These are phyloP conservation scores for Liasis olivaceus DNA, from an alignment of 2,797 vertebrate species.

Conservation along the genomic window DNA sequence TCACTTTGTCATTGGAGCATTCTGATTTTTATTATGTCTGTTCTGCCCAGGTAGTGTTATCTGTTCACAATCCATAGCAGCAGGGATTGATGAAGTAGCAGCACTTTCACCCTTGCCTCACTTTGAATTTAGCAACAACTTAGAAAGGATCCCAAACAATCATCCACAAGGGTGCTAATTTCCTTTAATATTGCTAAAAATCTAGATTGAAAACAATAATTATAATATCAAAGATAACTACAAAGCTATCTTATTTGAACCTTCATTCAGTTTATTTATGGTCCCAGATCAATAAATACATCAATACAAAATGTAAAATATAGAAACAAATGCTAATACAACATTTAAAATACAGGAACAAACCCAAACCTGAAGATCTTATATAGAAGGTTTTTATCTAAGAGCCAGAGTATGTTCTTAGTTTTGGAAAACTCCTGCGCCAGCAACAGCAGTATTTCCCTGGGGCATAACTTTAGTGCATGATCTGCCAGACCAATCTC, in stretches of 20 bases:
- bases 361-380: background rate
- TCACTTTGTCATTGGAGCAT: background rate
- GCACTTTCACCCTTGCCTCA: background rate
- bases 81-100: slow-evolving; percentile 9
- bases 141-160: background rate
- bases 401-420: background rate
- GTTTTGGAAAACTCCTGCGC: slow-evolving; percentile 19
- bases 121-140: slow-evolving; percentile 33
- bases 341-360: no score
- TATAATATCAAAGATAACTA: background rate
- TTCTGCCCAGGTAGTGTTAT: background rate
- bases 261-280: background rate
- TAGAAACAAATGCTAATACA: background rate
- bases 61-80: background rate
- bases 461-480: background rate
- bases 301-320: background rate
- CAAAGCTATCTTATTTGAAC: background rate
- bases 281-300: background rate
- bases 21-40: background rate
- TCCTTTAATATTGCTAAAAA: slow-evolving; percentile 2
- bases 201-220: background rate
- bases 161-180: background rate
- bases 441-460: slow-evolving; percentile 3
- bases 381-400: background rate
- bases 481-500: slow-evolving; percentile 33